Evolutionary conservation across 2,113 vertebrate species (phyloP).

Genomic region (Bungarus multicinctus): DNA sequence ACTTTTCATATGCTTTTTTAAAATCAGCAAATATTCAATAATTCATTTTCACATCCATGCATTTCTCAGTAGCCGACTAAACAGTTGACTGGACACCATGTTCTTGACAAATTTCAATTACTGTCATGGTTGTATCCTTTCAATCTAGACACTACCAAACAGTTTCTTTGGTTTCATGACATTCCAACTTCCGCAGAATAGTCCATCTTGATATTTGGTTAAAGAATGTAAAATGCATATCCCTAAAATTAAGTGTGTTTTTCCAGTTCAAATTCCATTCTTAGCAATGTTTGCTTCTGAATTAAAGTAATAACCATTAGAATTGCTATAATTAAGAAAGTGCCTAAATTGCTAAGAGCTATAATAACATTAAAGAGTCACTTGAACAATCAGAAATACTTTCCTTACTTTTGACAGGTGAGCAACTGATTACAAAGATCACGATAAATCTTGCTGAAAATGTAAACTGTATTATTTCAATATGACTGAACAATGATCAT

Average conservation of each 20-base stretch:
- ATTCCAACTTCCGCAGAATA: background rate
- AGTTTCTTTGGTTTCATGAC: background rate
- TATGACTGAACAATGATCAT: constrained; percentile 2
- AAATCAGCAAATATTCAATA: background rate
- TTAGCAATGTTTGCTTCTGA: background rate
- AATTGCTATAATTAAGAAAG: background rate
- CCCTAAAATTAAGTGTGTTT: background rate
- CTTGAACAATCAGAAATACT: background rate
- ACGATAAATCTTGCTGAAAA: constrained; percentile 7
- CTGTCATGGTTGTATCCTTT: background rate
- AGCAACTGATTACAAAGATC: background rate
- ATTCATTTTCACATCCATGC: background rate
- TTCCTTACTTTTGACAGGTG: background rate
- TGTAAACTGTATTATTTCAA: background rate
- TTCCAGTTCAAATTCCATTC: background rate
- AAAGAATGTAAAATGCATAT: background rate
- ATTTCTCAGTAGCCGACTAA: background rate
- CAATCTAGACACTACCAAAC: background rate
- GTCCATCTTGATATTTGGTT: background rate
- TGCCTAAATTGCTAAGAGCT: background rate
- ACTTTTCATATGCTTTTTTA: background rate
- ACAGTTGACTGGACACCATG: background rate
- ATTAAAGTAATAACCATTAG: background rate
- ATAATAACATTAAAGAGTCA: background rate
- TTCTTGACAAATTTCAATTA: background rate